These are phyloP conservation scores for Ooceraea biroi DNA, from an alignment of 1,140 invertebrate genomes.

Conservation along the genomic window DNA sequence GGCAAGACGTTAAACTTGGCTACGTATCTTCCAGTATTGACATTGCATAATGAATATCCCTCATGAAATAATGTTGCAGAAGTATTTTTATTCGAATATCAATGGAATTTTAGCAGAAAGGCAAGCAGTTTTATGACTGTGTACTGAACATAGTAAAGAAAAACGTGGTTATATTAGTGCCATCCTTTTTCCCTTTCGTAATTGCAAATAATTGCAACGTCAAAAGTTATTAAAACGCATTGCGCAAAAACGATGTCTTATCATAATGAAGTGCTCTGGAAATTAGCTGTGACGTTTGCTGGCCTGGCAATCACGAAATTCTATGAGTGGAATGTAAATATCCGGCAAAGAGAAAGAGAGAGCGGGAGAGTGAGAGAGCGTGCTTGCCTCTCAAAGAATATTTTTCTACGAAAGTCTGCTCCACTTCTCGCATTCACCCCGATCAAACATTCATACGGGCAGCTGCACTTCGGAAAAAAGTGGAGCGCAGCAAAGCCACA, in stretches of 20 bases:
- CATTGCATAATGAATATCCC: background rate
- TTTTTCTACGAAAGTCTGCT: constrained; percentile 26
- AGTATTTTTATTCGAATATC: background rate
- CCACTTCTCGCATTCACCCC: constrained; percentile 9
- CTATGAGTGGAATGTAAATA: background rate
- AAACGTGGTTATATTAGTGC: background rate
- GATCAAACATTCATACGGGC: constrained; percentile 35
- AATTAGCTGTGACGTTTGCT: constrained; percentile 12
- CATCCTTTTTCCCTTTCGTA: too few species aligned
- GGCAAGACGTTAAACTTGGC: background rate
- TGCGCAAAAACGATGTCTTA: background rate
- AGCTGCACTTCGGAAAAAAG: constrained; percentile 31
- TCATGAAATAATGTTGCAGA: background rate
- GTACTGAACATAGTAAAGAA: background rate
- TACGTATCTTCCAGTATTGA: background rate
- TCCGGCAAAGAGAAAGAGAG: background rate
- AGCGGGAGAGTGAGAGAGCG: background rate
- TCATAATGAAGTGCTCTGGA: background rate
- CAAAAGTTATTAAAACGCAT: constrained; percentile 13
- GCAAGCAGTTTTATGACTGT: background rate
- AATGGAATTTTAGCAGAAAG: background rate
- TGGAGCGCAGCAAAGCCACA: background rate
- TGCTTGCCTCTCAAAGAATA: constrained; percentile 23
- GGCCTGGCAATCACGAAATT: background rate
- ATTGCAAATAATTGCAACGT: background rate